Evolutionary conservation across 2,113 vertebrate genomes (phyloP), one percentile per base, ranked within the genome.

Genomic region (Siniperca chuatsi): DNA sequence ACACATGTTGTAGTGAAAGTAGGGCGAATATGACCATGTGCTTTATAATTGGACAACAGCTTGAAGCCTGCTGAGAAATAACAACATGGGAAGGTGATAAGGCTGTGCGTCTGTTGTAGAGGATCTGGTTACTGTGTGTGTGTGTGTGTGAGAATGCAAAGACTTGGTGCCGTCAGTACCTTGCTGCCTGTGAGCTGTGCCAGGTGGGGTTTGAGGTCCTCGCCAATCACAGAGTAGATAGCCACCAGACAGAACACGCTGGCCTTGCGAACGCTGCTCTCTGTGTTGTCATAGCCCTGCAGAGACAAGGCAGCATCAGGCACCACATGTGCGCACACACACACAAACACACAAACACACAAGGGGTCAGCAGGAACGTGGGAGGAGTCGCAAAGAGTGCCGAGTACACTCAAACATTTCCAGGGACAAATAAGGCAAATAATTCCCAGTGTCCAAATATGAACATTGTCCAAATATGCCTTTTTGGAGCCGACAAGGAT

Each of bases 241-340:
- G 98, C 98, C 92, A 99, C 98, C 44, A 99, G 93, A 90, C 98
- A 99, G 95, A 99, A 99, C 29, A 99, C 98, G 2, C 98, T 99
- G 93, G 98, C 98, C 96, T 99, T 99, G 62, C 98, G 97, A 87
- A 99, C 98, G 4, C 98, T 99, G 95, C 98, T 99, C 94, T 99
- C 98, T 0, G 98, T 98, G 93, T 99, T 99, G 91, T 99, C 98
- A 18, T 99, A 99, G 85, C 98, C 98, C 98, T 99, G 79, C 62
- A 50, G 77, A 89, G n/a, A 83, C 5, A n/a, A 67, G 65, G 46
- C 33, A 76, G 81, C 82, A 80, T 81, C 52, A 84, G 46, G 25
- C 58, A 69, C 25, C 11, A 29, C 29, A 29, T 29, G 29, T 29
- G 29, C 33, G 44, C 6, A 0, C 66, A n/a, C 11, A n/a, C 8